These are phyloP conservation scores for Psittacara wagleri DNA, from an alignment of 2,113 vertebrate genomes.

Conservation along the genomic window DNA sequence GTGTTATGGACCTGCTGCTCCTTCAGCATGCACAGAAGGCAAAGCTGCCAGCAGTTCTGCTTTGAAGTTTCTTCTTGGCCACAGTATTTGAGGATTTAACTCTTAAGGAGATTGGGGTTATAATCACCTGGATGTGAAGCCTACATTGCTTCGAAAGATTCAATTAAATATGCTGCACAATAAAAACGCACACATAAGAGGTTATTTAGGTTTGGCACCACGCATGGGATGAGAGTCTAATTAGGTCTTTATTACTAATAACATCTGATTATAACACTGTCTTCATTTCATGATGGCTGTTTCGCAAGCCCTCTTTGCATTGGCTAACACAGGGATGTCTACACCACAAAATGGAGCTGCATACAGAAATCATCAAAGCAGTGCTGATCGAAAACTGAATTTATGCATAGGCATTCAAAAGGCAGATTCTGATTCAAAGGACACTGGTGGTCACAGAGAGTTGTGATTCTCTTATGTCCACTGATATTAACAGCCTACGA, in stretches of 20 bases:
- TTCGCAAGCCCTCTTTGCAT: background rate
- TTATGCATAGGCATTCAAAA: background rate
- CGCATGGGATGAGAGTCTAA: background rate
- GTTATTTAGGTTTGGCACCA: background rate
- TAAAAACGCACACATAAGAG: background rate
- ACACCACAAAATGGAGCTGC: background rate
- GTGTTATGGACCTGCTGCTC: background rate
- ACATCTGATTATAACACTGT: background rate
- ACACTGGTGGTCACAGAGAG: background rate
- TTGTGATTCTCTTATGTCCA: background rate
- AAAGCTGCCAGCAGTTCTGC: background rate
- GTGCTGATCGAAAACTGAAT: background rate
- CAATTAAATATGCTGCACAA: background rate
- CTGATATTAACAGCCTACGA: background rate
- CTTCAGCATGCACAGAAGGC: background rate
- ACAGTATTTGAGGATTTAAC: background rate
- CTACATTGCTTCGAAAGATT: background rate
- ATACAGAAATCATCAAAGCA: background rate
- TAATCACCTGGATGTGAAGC: background rate
- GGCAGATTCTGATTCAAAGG: background rate
- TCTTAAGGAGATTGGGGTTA: background rate
- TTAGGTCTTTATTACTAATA: constrained; percentile 24
- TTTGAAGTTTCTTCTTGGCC: constrained; percentile 26
- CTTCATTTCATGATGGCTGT: background rate
- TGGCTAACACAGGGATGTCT: background rate